These are phyloP conservation scores for Diarsia dahlii DNA, from an alignment of 2,888 invertebrate genomes.

Conservation along the genomic window DNA sequence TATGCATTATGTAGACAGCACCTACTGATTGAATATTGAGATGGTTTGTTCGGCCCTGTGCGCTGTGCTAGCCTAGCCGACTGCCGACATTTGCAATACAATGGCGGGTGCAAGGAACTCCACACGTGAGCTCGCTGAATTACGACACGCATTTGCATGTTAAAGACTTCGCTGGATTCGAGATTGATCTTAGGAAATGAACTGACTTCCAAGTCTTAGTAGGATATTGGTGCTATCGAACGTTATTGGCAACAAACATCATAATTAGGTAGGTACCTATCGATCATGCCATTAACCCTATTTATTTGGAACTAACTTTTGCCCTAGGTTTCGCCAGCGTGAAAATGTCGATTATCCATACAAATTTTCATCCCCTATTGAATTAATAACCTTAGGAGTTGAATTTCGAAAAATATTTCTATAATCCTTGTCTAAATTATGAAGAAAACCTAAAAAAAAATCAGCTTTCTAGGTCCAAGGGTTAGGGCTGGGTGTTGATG, in stretches of 20 bases:
- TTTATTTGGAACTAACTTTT: too few relatives aligned
- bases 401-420: too few relatives aligned
- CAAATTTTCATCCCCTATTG: too few relatives aligned
- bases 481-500: too few relatives aligned
- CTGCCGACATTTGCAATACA: constrained; percentile 62
- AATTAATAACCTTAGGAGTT: too few relatives aligned
- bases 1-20: constrained; percentile 62
- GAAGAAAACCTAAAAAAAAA: too few relatives aligned
- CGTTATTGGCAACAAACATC: too few relatives aligned
- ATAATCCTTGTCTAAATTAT: too few relatives aligned
- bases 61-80: constrained; percentile 42
- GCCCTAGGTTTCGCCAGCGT: too few relatives aligned
- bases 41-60: constrained; percentile 36
- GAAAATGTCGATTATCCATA: too few relatives aligned
- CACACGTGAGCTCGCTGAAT: constrained; percentile 59
- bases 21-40: constrained; percentile 64
- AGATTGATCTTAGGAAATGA: constrained; percentile 28
- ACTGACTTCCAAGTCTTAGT: not conserved
- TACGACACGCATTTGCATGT: constrained; percentile 50
- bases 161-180: not conserved
- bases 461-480: too few relatives aligned
- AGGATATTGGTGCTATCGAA: not conserved
- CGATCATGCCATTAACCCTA: not conserved
- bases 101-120: constrained; percentile 60
- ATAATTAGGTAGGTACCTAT: too few relatives aligned